These are phyloP conservation scores for Mastacembelus armatus DNA, from an alignment of 2,797 vertebrate species.

Conservation along the genomic window DNA sequence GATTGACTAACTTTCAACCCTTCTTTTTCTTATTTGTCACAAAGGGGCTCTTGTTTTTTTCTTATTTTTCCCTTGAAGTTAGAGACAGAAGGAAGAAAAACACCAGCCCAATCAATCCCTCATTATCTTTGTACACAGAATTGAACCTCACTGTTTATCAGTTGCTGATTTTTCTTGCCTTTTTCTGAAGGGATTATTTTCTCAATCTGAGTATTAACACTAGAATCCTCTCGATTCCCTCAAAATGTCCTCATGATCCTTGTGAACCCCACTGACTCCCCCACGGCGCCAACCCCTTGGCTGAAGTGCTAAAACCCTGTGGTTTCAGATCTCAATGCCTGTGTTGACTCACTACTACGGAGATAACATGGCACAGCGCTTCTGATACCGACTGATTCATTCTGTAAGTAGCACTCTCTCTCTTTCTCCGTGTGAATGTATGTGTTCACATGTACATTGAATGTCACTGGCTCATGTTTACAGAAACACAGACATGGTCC, in stretches of 20 bases:
- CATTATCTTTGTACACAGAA: conserved; percentile 50
- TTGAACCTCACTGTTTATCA: conserved; percentile 47
- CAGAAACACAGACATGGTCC: conserved; percentile 39
- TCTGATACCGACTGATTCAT: conserved; percentile 81
- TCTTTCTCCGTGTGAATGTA: conserved; percentile 24
- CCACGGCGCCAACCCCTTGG: conserved; percentile 19
- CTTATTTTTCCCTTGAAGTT: conserved; percentile 15
- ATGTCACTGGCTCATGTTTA: conserved; percentile 59
- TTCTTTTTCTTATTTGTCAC: conserved; percentile 47
- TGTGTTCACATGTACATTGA: conserved; percentile 40
- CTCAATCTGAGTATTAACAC: conserved; percentile 48
- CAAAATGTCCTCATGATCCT: conserved; percentile 32
- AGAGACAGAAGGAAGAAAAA: conserved; percentile 45
- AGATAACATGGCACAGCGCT: conserved; percentile 69
- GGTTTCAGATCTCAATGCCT: conserved; percentile 65
- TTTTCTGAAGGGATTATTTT: conserved; percentile 69
- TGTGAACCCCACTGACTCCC: conserved; percentile 59
- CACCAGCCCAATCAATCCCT: conserved; percentile 40
- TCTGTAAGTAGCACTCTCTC: conserved; percentile 82
- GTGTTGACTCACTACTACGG: conserved; percentile 69
- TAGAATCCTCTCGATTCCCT: conserved; percentile 50
- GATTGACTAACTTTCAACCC: conserved; percentile 62
- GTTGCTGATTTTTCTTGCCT: conserved; percentile 46
- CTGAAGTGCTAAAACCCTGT: conserved; percentile 59
- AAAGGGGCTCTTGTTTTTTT: conserved; percentile 30